Conservation (phyloP, 1,140 invertebrate genomes). For the Drosophila nigromelanica region DNA sequence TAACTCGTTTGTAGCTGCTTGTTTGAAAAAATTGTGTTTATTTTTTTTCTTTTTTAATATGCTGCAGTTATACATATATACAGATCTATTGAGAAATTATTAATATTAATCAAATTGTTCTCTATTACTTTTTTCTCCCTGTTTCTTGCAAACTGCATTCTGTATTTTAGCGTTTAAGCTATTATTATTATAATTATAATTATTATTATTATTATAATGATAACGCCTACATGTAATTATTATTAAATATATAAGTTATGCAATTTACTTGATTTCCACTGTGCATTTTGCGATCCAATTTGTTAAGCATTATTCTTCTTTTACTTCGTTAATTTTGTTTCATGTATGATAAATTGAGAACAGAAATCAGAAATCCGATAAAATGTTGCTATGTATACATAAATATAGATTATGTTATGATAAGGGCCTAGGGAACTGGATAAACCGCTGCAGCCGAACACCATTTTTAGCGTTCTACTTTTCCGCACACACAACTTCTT, state of each 20-base stretch:
- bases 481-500: constrained; percentile 11
- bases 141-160: constrained; percentile 57
- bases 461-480: constrained; percentile 23
- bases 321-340: constrained; percentile 2
- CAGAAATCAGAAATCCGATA: constrained; percentile 6
- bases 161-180: constrained; percentile 75
- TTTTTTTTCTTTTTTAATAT: constrained; percentile 39
- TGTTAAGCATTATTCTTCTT: constrained; percentile 28
- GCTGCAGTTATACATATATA: constrained; percentile 24
- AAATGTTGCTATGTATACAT: constrained; percentile 44
- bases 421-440: constrained; percentile 35
- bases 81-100: constrained; percentile 30
- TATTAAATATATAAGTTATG: constrained; percentile 81
- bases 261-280: constrained; percentile 43
- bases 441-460: constrained; percentile 19
- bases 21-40: constrained; percentile 19
- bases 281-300: constrained; percentile 35
- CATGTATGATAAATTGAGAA: constrained; percentile 24
- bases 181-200: constrained; percentile 69
- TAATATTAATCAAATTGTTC: constrained; percentile 4
- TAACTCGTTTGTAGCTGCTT: constrained; percentile 18
- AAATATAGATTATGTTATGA: constrained; percentile 26
- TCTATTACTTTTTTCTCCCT: constrained; percentile 6
- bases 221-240: constrained; percentile 54
- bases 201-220: constrained; percentile 34